Conservation (phyloP, 2,113 vertebrate species). For the Regulus satrapa region DNA sequence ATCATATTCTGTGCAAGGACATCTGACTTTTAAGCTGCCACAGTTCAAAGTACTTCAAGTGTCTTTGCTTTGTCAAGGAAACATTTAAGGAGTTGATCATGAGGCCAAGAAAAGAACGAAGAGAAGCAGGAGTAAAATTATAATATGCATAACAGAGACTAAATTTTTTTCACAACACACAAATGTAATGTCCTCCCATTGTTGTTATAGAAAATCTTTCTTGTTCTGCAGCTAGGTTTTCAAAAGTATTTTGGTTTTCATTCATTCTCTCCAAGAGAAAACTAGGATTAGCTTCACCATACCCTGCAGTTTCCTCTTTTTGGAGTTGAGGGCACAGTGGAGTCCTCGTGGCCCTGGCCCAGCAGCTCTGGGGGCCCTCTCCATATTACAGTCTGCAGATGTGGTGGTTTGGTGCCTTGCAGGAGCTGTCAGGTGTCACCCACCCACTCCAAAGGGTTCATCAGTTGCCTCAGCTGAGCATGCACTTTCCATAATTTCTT, state of each 20-base stretch:
- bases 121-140: background rate
- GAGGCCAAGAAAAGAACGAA: background rate
- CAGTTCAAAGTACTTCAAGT: background rate
- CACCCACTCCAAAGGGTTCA: background rate
- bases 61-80: background rate
- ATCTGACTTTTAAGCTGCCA: background rate
- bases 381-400: background rate
- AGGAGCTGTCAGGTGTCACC: background rate
- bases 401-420: background rate
- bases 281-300: background rate
- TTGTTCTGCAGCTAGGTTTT: background rate
- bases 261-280: background rate
- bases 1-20: background rate
- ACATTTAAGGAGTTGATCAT: background rate
- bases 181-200: background rate
- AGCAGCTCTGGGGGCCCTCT: background rate
- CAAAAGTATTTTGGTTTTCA: background rate
- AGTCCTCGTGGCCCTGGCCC: background rate
- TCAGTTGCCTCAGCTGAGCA: background rate
- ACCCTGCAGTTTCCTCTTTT: background rate
- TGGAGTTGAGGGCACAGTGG: accelerated
- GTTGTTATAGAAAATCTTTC: background rate
- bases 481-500: background rate
- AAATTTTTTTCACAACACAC: background rate
- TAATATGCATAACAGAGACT: background rate